phyloP scores from a whole-genome alignment of 2,888 invertebrate genomes.

The Polylopha cassiicola region DNA sequence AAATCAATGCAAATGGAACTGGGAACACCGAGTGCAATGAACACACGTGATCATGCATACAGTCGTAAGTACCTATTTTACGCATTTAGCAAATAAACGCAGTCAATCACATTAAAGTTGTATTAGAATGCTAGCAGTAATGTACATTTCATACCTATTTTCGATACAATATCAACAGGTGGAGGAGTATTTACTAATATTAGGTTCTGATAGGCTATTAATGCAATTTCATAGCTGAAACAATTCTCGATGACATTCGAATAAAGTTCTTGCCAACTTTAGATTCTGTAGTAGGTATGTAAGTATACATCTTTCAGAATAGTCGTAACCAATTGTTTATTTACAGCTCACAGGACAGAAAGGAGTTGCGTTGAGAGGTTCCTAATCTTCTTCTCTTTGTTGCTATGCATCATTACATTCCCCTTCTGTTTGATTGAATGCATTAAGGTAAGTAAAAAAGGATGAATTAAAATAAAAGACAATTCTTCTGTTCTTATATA shows the following conservation, averaged over 20 bases:
- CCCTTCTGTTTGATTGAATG: conserved; percentile 91
- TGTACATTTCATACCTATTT: too few species aligned
- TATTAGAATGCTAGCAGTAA: conserved; percentile 43
- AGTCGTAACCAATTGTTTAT: conserved; percentile 35
- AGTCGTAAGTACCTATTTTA: conserved; percentile 73
- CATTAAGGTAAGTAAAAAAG: conserved; percentile 87
- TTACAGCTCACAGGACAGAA: conserved; percentile 80
- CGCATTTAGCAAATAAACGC: conserved; percentile 31
- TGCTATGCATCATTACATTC: conserved; percentile 85
- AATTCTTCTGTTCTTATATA: too few species aligned
- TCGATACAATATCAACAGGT: too few species aligned
- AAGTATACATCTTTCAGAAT: too few species aligned
- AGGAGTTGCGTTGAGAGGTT: conserved; percentile 85
- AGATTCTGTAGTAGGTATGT: too few species aligned
- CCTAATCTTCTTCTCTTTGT: conserved; percentile 83
- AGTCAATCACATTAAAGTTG: conserved; percentile 24
- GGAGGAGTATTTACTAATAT: too few species aligned
- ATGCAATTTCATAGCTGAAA: too few species aligned
- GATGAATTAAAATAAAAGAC: too few species aligned
- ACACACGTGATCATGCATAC: conserved; percentile 66
- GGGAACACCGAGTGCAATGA: conserved; percentile 53
- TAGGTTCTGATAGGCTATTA: too few species aligned
- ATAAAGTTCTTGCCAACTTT: too few species aligned
- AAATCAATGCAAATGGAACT: conserved; percentile 60
- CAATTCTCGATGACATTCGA: too few species aligned